Conservation (phyloP, 1,140 invertebrate species). For the Philotrypesis tridentata region DNA sequence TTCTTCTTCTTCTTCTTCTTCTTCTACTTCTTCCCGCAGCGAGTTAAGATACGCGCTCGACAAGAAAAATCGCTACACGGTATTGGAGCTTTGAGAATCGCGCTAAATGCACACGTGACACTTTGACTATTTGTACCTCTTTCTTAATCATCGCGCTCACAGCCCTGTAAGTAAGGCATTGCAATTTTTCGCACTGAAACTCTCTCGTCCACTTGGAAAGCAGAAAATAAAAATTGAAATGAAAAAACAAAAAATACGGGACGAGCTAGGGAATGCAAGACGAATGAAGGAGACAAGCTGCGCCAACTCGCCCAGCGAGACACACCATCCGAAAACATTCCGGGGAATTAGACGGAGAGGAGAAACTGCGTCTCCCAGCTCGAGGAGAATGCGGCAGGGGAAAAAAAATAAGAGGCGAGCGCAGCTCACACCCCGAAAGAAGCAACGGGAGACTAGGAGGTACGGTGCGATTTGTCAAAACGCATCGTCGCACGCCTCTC, state of each 20-base stretch:
- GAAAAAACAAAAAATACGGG: constrained; percentile 21
- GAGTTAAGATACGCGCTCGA: constrained; percentile 27
- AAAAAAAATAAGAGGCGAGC: constrained; percentile 47
- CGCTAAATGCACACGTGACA: too few species aligned
- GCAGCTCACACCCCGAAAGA: constrained; percentile 41
- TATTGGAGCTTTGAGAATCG: too few species aligned
- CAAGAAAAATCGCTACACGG: constrained; percentile 21
- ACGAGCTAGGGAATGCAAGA: constrained; percentile 43
- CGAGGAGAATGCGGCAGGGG: constrained; percentile 2
- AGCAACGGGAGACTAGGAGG: constrained; percentile 50
- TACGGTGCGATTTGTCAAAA: constrained; percentile 66
- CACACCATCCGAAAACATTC: constrained; percentile 66
- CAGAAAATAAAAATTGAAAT: constrained; percentile 24
- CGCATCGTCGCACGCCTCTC: constrained; percentile 57
- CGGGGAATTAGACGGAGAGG: constrained; percentile 66
- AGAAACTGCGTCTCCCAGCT: constrained; percentile 55
- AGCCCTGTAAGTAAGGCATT: not conserved
- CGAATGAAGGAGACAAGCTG: constrained; percentile 63
- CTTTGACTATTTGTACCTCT: too few species aligned
- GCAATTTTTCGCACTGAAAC: constrained; percentile 33
- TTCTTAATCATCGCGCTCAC: not conserved
- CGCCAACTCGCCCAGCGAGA: constrained; percentile 62
- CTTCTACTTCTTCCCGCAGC: not conserved
- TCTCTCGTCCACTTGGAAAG: constrained; percentile 12
- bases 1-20: constrained; percentile 34